phyloP scores from a whole-genome alignment of 2,113 vertebrate species.

The Melanostigma gelatinosum region DNA sequence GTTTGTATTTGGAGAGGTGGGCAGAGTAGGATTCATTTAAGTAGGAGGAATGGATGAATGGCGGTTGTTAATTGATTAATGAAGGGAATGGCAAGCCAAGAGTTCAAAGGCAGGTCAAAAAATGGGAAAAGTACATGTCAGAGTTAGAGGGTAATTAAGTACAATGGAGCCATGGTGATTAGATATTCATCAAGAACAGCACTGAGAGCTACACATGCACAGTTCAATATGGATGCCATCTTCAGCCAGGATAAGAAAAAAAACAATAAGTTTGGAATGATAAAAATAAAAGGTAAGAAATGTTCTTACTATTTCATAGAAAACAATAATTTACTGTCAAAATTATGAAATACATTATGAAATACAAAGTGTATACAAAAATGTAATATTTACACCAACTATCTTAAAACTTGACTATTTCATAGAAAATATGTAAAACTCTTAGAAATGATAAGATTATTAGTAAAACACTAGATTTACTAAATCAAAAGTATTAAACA shows the following conservation, averaged over 20 bases:
- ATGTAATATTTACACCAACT: neutral
- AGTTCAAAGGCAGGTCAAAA: constrained; percentile 63
- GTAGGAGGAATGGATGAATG: constrained; percentile 61
- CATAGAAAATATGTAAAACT: neutral
- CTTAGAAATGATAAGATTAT: neutral
- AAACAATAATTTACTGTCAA: neutral
- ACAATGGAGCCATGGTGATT: constrained; percentile 31
- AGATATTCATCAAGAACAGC: constrained; percentile 31
- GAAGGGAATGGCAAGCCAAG: constrained; percentile 60
- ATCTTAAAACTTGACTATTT: neutral
- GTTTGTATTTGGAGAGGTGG: constrained; percentile 19
- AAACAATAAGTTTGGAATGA: neutral
- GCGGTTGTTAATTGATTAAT: constrained; percentile 64
- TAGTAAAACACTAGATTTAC: neutral
- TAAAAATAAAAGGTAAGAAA: neutral
- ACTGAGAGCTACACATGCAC: constrained; percentile 30
- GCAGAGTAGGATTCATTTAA: constrained; percentile 45
- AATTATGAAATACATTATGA: neutral
- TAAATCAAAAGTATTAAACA: neutral
- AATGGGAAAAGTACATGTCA: constrained; percentile 66
- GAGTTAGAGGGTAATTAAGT: constrained; percentile 46
- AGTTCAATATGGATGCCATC: constrained; percentile 2
- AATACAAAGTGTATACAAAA: neutral
- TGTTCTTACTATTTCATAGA: neutral
- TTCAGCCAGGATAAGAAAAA: constrained; percentile 13